Percentiles rank a stretch among this genome's conserved stretches.
Conservation (phyloP, 1,140 invertebrate species). For the Leptinotarsa lineolata region DNA sequence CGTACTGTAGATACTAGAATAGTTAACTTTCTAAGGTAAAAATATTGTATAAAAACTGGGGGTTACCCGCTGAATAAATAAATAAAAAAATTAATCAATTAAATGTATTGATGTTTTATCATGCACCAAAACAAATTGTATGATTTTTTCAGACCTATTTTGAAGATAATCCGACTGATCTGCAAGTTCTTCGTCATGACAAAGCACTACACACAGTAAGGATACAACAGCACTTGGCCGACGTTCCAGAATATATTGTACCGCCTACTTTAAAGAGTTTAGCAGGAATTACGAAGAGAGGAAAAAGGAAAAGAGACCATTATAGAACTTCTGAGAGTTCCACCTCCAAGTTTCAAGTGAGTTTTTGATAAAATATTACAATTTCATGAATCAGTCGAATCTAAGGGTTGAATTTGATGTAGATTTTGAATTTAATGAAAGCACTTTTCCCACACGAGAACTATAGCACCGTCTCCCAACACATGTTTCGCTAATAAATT, state of each 20-base stretch:
- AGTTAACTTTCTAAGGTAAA: no score
- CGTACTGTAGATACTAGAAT: no score
- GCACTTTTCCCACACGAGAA: background rate
- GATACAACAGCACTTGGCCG: conserved; percentile 81
- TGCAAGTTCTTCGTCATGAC: conserved; percentile 88
- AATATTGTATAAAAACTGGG: no score
- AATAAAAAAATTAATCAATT: background rate
- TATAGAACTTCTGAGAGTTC: conserved; percentile 37
- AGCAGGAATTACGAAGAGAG: conserved; percentile 57
- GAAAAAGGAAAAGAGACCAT: conserved; percentile 53
- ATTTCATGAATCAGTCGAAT: no score
- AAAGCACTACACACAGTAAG: conserved; percentile 87
- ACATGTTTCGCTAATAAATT: no score
- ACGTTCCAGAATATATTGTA: conserved; percentile 94
- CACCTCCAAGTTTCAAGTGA: conserved; percentile 43
- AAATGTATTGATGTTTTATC: background rate
- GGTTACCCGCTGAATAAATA: no score
- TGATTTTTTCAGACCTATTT: conserved; percentile 76
- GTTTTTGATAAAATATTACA: conserved; percentile 2
- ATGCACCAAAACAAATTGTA: no score
- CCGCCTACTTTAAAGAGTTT: conserved; percentile 73
- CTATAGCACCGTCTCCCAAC: background rate
- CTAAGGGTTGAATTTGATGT: no score
- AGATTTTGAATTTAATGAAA: background rate
- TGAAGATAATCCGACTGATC: conserved; percentile 90